A percentile compares a stretch with the other conserved stretches of the same genome.
These are phyloP conservation scores for Eulemur macaco DNA, from an alignment of 2,113 vertebrate species.

Conservation along the genomic window DNA sequence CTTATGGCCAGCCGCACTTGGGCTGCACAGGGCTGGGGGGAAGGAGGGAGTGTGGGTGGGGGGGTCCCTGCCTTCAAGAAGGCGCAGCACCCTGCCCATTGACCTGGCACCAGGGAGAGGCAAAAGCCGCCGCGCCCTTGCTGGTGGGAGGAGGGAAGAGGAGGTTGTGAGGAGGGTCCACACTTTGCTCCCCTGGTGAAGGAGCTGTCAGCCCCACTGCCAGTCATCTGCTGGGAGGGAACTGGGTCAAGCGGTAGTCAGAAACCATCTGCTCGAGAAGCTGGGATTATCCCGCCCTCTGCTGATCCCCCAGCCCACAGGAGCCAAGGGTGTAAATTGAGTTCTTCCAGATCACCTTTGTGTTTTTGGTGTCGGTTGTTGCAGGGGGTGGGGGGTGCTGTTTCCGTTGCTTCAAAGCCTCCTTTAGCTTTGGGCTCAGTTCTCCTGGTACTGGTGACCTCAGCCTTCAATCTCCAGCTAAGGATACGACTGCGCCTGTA, in stretches of 20 bases:
- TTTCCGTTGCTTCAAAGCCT: conserved; percentile 54
- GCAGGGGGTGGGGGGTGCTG: neutral
- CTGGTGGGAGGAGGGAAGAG: neutral
- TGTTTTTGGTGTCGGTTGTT: neutral
- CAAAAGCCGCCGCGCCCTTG: neutral
- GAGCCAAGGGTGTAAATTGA: conserved; percentile 76
- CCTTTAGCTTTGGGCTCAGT: conserved; percentile 26
- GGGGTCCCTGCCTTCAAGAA: neutral
- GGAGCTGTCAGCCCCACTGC: conserved; percentile 41
- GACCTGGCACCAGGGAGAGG: neutral
- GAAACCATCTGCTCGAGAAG: conserved; percentile 80
- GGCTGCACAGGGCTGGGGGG: neutral
- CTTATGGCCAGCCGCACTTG: neutral
- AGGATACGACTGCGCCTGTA: conserved; percentile 44
- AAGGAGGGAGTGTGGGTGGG: neutral
- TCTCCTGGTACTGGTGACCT: conserved; percentile 25
- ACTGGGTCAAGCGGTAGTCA: conserved; percentile 78
- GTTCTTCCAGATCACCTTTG: conserved; percentile 75
- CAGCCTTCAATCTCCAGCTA: neutral
- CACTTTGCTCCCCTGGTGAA: conserved; percentile 37
- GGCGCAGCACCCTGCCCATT: neutral
- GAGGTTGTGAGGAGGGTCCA: conserved; percentile 32
- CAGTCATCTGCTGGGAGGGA: conserved; percentile 72
- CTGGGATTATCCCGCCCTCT: conserved; percentile 79
- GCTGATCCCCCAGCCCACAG: conserved; percentile 77